These are phyloP conservation scores for Agapornis roseicollis DNA, from an alignment of 2,113 vertebrate species.

Conservation along the genomic window DNA sequence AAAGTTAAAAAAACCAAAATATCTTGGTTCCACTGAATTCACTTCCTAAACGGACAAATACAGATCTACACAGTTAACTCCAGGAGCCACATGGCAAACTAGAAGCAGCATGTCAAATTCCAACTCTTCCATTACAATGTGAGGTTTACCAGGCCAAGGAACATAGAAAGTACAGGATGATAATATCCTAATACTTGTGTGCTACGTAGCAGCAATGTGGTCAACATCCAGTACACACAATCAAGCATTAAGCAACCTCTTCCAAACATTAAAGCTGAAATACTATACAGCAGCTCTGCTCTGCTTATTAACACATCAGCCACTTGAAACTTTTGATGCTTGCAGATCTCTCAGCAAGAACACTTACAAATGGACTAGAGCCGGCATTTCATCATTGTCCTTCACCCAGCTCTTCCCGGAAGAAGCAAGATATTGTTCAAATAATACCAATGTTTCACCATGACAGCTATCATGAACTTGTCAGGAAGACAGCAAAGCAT, in stretches of 20 bases:
- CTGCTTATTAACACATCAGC: not conserved
- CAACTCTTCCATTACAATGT: not conserved
- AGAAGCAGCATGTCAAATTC: not conserved
- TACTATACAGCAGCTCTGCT: not conserved
- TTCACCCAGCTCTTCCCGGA: not conserved
- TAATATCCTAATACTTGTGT: not conserved
- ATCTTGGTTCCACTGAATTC: not conserved
- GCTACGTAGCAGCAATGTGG: not conserved
- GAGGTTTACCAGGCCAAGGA: not conserved
- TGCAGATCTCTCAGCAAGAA: not conserved
- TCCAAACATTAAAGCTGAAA: not conserved
- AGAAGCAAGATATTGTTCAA: not conserved
- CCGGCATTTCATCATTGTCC: not conserved
- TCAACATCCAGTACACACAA: not conserved
- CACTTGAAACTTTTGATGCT: not conserved
- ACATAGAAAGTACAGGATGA: not conserved
- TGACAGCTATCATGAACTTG: not conserved
- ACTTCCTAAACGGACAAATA: not conserved
- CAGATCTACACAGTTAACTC: not conserved
- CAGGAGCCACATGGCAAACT: not conserved
- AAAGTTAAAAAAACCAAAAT: not conserved
- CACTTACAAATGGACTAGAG: not conserved
- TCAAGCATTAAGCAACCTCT: not conserved
- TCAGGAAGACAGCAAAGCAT: not conserved
- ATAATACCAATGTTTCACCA: not conserved